phyloP scores from a whole-genome alignment of 2,113 vertebrate genomes.

The Muntiacus reevesi region DNA sequence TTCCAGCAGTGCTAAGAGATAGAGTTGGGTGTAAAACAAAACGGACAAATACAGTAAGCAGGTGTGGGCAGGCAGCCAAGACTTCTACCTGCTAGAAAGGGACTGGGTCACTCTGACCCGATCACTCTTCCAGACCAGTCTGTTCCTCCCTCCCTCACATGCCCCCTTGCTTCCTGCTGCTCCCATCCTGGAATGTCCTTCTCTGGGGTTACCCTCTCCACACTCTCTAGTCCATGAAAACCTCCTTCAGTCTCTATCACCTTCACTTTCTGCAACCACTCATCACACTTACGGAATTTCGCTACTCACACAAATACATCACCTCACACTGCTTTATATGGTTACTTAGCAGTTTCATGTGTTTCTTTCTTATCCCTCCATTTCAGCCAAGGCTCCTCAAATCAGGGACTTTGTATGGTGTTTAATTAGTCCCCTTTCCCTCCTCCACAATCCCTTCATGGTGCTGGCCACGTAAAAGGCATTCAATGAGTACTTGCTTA shows the following conservation, averaged over 20 bases:
- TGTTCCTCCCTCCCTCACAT: background rate
- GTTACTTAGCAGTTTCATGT: background rate
- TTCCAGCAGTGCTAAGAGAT: background rate
- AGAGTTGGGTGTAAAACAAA: background rate
- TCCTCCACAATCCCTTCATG: background rate
- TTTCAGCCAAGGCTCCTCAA: background rate
- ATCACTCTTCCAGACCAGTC: background rate
- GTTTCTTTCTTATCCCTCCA: background rate
- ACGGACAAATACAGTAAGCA: background rate
- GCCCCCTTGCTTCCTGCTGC: background rate
- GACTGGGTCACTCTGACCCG: background rate
- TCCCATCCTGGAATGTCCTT: background rate
- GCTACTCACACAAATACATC: background rate
- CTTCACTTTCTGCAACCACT: background rate
- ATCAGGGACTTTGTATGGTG: background rate
- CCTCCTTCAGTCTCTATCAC: background rate
- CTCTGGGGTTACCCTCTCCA: background rate
- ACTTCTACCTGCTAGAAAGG: background rate
- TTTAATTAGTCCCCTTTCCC: background rate
- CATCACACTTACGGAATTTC: background rate
- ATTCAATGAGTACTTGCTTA: constrained; percentile 4
- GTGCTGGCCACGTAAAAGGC: background rate
- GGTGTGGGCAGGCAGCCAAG: background rate
- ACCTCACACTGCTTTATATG: background rate
- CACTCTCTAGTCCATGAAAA: background rate